Percentiles rank a stretch among this genome's conserved stretches.
Conservation (phyloP, 1,140 invertebrate genomes). For the Sweltsa coloradensis region DNA sequence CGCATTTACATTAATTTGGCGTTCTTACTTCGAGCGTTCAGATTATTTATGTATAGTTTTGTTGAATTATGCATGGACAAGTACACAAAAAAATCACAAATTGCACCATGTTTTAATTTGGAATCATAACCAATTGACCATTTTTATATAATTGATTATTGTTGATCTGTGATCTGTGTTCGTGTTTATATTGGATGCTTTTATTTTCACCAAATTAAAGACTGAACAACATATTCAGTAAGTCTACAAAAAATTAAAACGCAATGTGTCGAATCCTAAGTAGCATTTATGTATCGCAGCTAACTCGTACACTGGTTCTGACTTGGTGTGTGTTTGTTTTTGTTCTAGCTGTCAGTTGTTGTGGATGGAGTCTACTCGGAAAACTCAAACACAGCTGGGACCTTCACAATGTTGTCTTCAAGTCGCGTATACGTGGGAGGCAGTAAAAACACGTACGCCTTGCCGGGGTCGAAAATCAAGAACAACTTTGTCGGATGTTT, state of each 20-base stretch:
- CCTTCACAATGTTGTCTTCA: constrained; percentile 80
- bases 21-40: too few species aligned
- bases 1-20: too few species aligned
- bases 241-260: constrained; percentile 1
- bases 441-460: constrained; percentile 61
- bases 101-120: too few species aligned
- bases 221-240: constrained; percentile 3
- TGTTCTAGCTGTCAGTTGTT: constrained; percentile 71
- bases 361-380: constrained; percentile 87
- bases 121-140: too few species aligned
- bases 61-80: too few species aligned
- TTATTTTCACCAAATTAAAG: too few species aligned
- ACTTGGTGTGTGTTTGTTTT: constrained; percentile 20
- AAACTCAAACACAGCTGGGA: constrained; percentile 81
- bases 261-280: constrained; percentile 25
- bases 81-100: too few species aligned
- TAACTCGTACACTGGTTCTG: constrained; percentile 10
- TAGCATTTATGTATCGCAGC: constrained; percentile 19
- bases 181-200: too few species aligned
- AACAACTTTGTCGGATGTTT: constrained; percentile 92
- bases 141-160: too few species aligned
- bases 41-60: too few species aligned
- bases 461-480: constrained; percentile 72
- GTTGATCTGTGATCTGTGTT: too few species aligned
- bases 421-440: constrained; percentile 81